A percentile compares a stretch with the other conserved stretches of the same genome.
phyloP scores from a whole-genome alignment of 2,888 invertebrate species.

The Nemoura dubitans region DNA sequence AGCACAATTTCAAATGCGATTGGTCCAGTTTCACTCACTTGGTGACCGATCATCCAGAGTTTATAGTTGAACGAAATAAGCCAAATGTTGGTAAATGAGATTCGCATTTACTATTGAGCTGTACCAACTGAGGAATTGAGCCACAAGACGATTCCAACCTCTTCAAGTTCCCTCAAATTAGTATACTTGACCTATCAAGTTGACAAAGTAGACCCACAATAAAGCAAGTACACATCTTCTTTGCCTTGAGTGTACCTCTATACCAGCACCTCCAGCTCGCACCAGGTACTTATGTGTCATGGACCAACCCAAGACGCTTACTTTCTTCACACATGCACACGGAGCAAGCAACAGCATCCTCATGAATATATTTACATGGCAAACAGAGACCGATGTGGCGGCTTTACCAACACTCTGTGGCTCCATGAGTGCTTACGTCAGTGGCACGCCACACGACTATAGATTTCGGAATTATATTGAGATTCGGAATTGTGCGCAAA shows the following conservation, averaged over 20 bases:
- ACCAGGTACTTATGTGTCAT: constrained; percentile 1
- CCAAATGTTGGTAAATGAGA: too few species aligned
- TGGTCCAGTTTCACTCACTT: too few species aligned
- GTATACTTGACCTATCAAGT: background rate
- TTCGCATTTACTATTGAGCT: too few species aligned
- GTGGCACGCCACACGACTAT: background rate
- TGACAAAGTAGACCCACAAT: background rate
- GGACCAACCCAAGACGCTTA: background rate
- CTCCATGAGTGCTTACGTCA: background rate
- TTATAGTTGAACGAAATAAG: too few species aligned
- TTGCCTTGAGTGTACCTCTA: background rate
- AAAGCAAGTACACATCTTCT: background rate
- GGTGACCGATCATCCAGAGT: too few species aligned
- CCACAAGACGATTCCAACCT: too few species aligned
- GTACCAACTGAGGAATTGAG: too few species aligned
- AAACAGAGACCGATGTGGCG: constrained; percentile 26
- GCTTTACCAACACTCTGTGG: background rate
- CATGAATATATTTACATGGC: constrained; percentile 39
- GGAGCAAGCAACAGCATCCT: constrained; percentile 19
- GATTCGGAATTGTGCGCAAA: too few species aligned
- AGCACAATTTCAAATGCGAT: too few species aligned
- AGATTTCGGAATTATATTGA: too few species aligned
- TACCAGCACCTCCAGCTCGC: background rate
- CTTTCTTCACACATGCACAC: background rate
- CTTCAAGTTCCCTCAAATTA: background rate